Base-by-base conservation (phyloP, 1,140 invertebrate genomes). In the Myzus persicae region DNA sequence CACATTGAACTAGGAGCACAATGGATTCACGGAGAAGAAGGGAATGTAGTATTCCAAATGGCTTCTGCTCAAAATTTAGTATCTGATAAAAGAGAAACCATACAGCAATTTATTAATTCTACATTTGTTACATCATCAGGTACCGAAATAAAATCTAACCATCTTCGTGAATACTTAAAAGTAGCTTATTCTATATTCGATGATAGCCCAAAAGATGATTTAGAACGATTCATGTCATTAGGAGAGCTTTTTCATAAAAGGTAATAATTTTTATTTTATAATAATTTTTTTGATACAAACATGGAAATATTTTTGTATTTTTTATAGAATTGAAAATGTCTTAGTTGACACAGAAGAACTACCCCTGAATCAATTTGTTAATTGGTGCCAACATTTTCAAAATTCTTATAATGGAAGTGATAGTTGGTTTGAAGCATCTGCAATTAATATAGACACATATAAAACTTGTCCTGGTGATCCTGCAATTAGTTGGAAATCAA, bases 1-100 rank as follows among this genome's bases (percentile, higher is more conserved):
- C 95, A 96, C 40, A 95, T 98, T 18, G 98, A 99, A 95, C 94
- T 98, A 31, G 98, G 98, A 11, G 98, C 97, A 40, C 97, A 98
- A 94, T 98, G 97, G 97, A 96, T 98, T 94, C 98, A 98, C 94
- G 98, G 98, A 31, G 96, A 98, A 95, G 95, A 96, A 93, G 96
- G 95, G 38, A 98, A 98, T 95, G 94, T 96, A 24, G 96, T 97
- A 1, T 98, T 96, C 94, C 95, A 97, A 91, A 94, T 97, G 59
- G 97, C 96, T 0, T 96, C 96, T 90, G 95, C 96, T 59, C 94
- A 96, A 24, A 95, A 96, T 94, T 94, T 94, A 90, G 46, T 93
- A 54, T 92, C 82, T 26, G 85, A 91, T 97, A 5, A 94, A 97
- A 18, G 95, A 94, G 94, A 94, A 59, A 91, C 82, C 22, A 94